Evolutionary conservation across 2,113 vertebrate genomes (phyloP), one percentile per base, ranked within the genome.

Genomic region (Epinephelus fuscoguttatus): DNA sequence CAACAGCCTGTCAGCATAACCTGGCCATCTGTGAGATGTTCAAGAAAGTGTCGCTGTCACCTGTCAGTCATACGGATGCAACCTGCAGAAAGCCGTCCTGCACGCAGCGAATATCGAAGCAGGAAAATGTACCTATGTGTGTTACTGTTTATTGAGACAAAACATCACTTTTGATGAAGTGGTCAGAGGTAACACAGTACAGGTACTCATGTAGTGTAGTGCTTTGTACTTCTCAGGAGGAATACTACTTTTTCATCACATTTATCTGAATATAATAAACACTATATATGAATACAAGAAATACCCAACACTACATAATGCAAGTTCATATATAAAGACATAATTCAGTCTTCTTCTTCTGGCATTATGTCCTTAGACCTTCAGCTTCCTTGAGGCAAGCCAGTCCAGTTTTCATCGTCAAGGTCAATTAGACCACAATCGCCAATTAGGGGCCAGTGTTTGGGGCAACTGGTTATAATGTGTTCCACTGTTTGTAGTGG

Each of bases 1-100:
- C 74, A 77, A 67, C 53, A 78, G 19, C 59, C 60, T 42, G 42
- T 59, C 60, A 70, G 60, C 19, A 55, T 21, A n/a, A 56, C 56
- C 6, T 53, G 30, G 33, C 55, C 33, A 52, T 53, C 33, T 55
- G 63, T 40, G 70, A 45, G 63, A 27, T 52, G 30, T 50, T 25
- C 30, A 7, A 12, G 67, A 18, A 60, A 53, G 67, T 62, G 47
- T 11, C 19, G 25, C 40, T 23, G 71, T 76, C 73, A 40, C 66
- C 59, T 56, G 49, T 63, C 70, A 62, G 49, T 75, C 40, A 75
- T 18, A 0, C 17, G 18, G 15, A 55, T 17, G 19, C 55, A 78
- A 42, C 45, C 67, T 50, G 33, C 27, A 70, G 56, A 27, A 15
- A 3, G 15, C 15, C 1, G 0, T 13, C 12, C 23, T 23, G 4